Evolutionary conservation across 1,140 invertebrate genomes (phyloP).

Genomic region (Latrodectus geometricus): DNA sequence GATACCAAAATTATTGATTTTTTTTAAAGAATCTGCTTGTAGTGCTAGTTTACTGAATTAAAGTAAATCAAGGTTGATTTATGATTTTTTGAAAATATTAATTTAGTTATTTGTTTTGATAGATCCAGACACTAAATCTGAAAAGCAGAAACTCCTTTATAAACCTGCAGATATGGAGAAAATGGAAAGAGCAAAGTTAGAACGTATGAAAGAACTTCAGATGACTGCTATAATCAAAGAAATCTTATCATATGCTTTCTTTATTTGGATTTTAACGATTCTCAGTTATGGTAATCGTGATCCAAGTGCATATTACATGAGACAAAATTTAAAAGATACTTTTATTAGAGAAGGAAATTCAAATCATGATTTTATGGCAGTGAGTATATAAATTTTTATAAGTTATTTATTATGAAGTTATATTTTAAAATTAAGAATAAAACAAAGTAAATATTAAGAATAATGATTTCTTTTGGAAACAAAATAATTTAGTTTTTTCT

Average conservation of each 20-base stretch:
- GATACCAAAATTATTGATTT: not conserved
- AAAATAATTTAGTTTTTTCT: too few relatives aligned
- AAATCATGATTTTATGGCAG: constrained; percentile 60
- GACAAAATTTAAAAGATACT: constrained; percentile 69
- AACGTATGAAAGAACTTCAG: constrained; percentile 71
- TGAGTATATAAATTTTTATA: constrained; percentile 40
- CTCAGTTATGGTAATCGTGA: constrained; percentile 71
- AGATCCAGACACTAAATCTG: constrained; percentile 46
- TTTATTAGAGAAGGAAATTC: constrained; percentile 67
- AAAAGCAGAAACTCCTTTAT: constrained; percentile 60
- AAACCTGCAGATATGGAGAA: constrained; percentile 67
- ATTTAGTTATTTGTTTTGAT: not conserved
- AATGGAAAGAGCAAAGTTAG: constrained; percentile 69
- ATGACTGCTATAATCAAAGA: constrained; percentile 72
- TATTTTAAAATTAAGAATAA: too few relatives aligned
- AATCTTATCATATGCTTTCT: constrained; percentile 71
- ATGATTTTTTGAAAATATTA: too few relatives aligned
- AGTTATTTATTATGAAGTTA: too few relatives aligned
- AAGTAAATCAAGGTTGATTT: too few relatives aligned
- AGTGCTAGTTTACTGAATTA: not conserved
- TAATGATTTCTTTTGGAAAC: too few relatives aligned
- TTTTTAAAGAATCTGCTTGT: not conserved
- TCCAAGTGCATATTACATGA: constrained; percentile 68
- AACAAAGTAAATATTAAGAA: too few relatives aligned
- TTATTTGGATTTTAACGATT: constrained; percentile 72